Percentiles rank a stretch among this genome's conserved stretches.
Evolutionary conservation across 2,888 invertebrate genomes (phyloP).

Genomic region (Odontocolon sp.): DNA sequence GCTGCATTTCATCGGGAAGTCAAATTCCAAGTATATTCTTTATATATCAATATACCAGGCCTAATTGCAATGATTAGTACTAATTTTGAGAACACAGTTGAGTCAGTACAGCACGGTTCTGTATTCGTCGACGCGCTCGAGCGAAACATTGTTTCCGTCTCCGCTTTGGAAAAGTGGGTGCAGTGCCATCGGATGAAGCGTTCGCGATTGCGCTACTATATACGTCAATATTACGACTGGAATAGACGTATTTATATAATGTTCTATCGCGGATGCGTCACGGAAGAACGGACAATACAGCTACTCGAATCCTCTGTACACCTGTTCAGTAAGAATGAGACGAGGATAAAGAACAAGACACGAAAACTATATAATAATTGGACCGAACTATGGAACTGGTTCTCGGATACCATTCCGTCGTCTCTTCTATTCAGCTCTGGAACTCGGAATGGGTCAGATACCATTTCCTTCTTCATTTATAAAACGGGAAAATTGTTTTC

Average conservation of each 20-base stretch:
- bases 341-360: neutral
- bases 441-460: neutral
- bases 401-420: neutral
- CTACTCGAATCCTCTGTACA: too few relatives aligned
- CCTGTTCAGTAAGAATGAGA: neutral
- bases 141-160: conserved; percentile 64
- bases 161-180: conserved; percentile 61
- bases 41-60: conserved; percentile 17
- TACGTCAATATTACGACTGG: neutral
- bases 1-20: neutral
- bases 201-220: conserved; percentile 5
- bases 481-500: conserved; percentile 10
- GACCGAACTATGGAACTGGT: neutral
- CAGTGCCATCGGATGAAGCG: conserved; percentile 36
- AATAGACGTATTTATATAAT: neutral
- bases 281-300: too few relatives aligned
- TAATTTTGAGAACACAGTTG: conserved; percentile 52
- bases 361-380: neutral
- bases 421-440: conserved; percentile 10
- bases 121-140: conserved; percentile 34
- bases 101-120: conserved; percentile 1
- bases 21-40: conserved; percentile 12
- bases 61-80: conserved; percentile 58
- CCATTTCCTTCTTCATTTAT: neutral
- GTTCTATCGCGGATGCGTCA: too few relatives aligned